Conservation (phyloP, 2,888 invertebrate species). For the Ochropleura plecta region DNA sequence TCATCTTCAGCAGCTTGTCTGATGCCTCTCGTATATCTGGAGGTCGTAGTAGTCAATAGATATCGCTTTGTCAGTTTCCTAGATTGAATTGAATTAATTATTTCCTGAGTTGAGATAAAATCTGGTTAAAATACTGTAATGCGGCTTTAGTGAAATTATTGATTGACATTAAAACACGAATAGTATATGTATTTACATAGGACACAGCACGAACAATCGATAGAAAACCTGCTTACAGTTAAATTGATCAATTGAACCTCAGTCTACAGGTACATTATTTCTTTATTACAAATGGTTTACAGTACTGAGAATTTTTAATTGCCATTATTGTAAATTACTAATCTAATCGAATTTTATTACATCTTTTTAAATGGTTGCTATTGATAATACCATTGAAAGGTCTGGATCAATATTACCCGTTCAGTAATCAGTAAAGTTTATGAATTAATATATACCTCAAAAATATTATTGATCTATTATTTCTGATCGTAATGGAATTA, state of each 20-base stretch:
- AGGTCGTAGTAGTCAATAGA: neutral
- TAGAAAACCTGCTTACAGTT: neutral
- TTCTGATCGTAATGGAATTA: conserved; percentile 56
- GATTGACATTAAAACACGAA: conserved; percentile 18
- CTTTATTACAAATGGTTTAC: conserved; percentile 33
- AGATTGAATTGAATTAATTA: conserved; percentile 1
- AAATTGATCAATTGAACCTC: conserved; percentile 35
- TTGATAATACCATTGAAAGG: conserved; percentile 39
- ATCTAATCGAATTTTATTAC: conserved; percentile 42
- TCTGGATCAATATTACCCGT: conserved; percentile 46
- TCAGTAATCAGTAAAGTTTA: conserved; percentile 43
- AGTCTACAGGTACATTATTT: conserved; percentile 47
- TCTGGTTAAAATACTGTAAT: neutral
- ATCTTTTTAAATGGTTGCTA: conserved; percentile 30
- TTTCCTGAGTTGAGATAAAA: neutral
- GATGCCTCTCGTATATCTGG: neutral
- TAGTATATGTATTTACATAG: conserved; percentile 8
- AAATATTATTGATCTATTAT: conserved; percentile 57
- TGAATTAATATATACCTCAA: conserved; percentile 57
- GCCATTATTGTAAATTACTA: conserved; percentile 38
- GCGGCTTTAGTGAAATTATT: conserved; percentile 6
- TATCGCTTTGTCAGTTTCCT: neutral
- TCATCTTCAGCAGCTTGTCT: neutral
- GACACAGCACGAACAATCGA: neutral
- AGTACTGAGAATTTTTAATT: conserved; percentile 35